Conservation (phyloP, 2,888 invertebrate genomes). For the Miltochrista miniata region DNA sequence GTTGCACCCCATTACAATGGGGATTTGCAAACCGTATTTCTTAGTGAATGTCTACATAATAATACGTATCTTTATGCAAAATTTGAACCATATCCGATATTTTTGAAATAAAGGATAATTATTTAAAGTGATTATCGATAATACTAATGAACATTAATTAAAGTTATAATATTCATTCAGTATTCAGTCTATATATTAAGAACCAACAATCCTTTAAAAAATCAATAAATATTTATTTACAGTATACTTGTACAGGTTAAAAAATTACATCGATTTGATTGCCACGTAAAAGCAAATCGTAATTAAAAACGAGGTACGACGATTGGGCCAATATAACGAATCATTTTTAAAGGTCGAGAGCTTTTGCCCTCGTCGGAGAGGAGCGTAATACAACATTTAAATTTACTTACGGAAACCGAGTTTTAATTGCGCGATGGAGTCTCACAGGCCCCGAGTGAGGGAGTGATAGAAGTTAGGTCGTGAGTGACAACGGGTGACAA, state of each 20-base stretch:
- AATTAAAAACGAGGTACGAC: slow-evolving; percentile 23
- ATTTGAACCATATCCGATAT: too few species aligned
- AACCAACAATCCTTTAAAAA: too few species aligned
- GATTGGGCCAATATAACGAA: slow-evolving; percentile 21
- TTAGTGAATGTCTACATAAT: too few species aligned
- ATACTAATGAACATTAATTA: too few species aligned
- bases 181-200: too few species aligned
- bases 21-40: too few species aligned
- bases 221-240: not conserved
- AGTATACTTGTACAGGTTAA: not conserved
- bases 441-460: not conserved
- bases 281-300: slow-evolving; percentile 7
- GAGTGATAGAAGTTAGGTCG: slow-evolving; percentile 1
- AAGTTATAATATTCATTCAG: too few species aligned
- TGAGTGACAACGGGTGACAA: slow-evolving; percentile 15
- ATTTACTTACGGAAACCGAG: slow-evolving; percentile 19
- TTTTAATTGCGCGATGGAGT: slow-evolving; percentile 13
- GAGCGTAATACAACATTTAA: slow-evolving; percentile 22
- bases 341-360: slow-evolving; percentile 13
- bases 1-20: too few species aligned
- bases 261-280: slow-evolving; percentile 3
- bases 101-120: too few species aligned
- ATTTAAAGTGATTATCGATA: too few species aligned
- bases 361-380: not conserved
- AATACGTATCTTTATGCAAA: too few species aligned